Percentiles rank a stretch among this genome's conserved stretches.
Conservation (phyloP, 2,888 invertebrate species). For the Heterodera filipjevi region DNA sequence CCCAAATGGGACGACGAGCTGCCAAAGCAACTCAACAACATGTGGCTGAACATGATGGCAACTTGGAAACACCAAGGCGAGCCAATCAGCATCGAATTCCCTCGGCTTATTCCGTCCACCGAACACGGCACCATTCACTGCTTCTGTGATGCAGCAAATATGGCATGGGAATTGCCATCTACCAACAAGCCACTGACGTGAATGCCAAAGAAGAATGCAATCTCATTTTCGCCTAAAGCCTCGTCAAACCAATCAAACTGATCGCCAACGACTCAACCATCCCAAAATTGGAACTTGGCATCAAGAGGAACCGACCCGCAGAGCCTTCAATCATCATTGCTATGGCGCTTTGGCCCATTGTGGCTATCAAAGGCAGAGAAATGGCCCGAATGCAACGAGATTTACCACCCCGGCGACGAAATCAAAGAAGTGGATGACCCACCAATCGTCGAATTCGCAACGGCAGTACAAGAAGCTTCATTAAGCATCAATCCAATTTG, state of each 20-base stretch:
- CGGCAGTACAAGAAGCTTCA: not conserved
- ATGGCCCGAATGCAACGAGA: not conserved
- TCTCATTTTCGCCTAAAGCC: constrained; percentile 3
- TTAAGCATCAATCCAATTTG: not conserved
- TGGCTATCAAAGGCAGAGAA: not conserved
- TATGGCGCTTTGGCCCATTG: not conserved
- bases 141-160: constrained; percentile 16
- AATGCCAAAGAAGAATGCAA: not conserved
- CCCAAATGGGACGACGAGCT: not conserved
- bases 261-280: not conserved
- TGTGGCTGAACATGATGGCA: not conserved
- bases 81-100: not conserved
- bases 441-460: not conserved
- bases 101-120: not conserved
- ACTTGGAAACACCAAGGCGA: not conserved
- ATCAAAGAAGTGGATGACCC: not conserved
- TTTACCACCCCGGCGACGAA: not conserved
- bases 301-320: not conserved
- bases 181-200: not conserved
- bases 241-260: not conserved
- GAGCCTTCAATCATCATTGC: not conserved
- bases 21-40: not conserved
- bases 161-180: not conserved
- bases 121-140: not conserved
- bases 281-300: not conserved